Conservation (phyloP, 2,797 vertebrate species). For the Typhlichthys eigenmanni region DNA sequence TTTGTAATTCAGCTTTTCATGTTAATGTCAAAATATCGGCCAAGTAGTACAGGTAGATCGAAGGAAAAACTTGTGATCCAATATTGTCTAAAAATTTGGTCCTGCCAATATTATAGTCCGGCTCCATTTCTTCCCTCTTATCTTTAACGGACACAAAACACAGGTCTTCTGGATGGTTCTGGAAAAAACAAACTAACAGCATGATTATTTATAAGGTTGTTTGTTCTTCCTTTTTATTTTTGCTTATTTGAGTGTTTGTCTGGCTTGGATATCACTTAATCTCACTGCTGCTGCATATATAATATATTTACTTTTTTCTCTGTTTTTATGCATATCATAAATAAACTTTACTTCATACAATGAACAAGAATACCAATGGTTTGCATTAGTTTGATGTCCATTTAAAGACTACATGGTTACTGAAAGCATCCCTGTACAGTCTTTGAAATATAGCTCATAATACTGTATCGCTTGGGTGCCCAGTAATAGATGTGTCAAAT, state of each 20-base stretch:
- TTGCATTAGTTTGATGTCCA: conserved; percentile 1
- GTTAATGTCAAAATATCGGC: too few relatives aligned
- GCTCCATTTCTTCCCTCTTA: background rate
- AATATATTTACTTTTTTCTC: too few relatives aligned
- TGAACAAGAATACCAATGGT: background rate
- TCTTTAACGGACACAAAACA: background rate
- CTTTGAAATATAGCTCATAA: conserved; percentile 13
- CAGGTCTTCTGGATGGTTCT: background rate
- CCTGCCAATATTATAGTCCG: background rate
- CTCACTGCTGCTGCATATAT: too few relatives aligned
- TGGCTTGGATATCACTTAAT: too few relatives aligned
- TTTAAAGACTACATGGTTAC: background rate
- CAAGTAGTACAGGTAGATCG: too few relatives aligned
- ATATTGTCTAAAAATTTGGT: too few relatives aligned
- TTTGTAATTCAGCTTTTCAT: too few relatives aligned
- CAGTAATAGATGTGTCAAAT: conserved; percentile 29
- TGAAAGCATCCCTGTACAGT: background rate
- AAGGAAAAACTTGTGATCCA: too few relatives aligned
- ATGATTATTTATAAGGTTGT: background rate
- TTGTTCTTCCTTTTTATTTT: background rate
- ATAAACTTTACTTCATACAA: background rate
- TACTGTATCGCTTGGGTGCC: conserved; percentile 19
- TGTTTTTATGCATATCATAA: background rate
- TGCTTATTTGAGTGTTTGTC: background rate
- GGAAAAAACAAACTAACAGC: background rate